Evolutionary conservation across 2,888 invertebrate genomes (phyloP).

Genomic region (Cistogaster globosa): DNA sequence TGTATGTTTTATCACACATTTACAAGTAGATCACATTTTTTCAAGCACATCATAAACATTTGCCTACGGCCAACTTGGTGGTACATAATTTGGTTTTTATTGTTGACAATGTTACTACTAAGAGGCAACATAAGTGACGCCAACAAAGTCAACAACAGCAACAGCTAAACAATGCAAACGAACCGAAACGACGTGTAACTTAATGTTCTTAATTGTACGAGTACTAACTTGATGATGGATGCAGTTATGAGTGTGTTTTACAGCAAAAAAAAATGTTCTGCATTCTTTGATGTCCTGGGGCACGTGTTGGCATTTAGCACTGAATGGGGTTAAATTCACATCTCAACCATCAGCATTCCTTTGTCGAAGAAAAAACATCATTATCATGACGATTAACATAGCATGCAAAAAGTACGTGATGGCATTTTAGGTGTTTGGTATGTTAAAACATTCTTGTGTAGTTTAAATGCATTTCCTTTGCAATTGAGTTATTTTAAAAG

Average conservation of each 20-base stretch:
- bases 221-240: constrained; percentile 12
- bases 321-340: constrained; percentile 29
- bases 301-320: constrained; percentile 64
- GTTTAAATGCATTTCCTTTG: not conserved
- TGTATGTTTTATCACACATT: constrained; percentile 13
- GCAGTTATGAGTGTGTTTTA: constrained; percentile 49
- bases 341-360: not conserved
- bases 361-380: not conserved
- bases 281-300: constrained; percentile 49
- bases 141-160: constrained; percentile 29
- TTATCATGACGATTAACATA: constrained; percentile 30
- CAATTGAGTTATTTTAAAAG: not conserved
- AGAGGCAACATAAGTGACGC: constrained; percentile 42
- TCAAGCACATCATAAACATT: constrained; percentile 17
- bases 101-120: constrained; percentile 42
- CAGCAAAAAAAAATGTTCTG: constrained; percentile 52
- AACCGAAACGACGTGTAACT: constrained; percentile 50
- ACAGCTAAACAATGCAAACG: constrained; percentile 29
- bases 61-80: constrained; percentile 59
- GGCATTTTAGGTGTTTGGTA: constrained; percentile 1
- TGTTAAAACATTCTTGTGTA: constrained; percentile 1
- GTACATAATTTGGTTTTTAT: constrained; percentile 60
- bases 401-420: constrained; percentile 25
- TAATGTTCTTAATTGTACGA: constrained; percentile 34
- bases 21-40: not conserved